These are phyloP conservation scores for Anthopleura sola DNA, from an alignment of 64 coral and sea anemone species.

Conservation along the genomic window DNA sequence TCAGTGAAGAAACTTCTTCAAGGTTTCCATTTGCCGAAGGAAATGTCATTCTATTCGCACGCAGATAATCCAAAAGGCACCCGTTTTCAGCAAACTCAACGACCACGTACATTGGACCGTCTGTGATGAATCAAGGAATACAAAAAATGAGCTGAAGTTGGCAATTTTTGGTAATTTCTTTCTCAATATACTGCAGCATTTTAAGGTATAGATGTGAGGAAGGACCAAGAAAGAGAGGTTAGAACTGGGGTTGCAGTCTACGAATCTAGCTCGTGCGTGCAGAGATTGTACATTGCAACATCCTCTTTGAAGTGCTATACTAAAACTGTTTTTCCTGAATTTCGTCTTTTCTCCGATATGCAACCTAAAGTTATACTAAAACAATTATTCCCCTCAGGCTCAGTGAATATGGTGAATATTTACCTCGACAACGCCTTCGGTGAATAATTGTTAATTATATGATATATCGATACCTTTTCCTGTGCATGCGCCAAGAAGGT, in stretches of 20 bases:
- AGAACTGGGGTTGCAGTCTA: too few species aligned
- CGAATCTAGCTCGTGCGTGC: neutral
- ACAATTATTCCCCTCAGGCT: too few species aligned
- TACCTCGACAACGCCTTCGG: too few species aligned
- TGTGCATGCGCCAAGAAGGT: constrained; percentile 56
- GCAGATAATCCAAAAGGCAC: constrained; percentile 23
- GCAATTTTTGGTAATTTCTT: too few species aligned
- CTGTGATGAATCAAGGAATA: neutral
- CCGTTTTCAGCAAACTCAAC: constrained; percentile 30
- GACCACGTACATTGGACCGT: constrained; percentile 12
- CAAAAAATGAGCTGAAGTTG: neutral
- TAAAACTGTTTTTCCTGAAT: too few species aligned
- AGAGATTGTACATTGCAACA: neutral
- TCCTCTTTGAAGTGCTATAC: too few species aligned
- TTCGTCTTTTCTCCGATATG: too few species aligned
- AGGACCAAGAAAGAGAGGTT: too few species aligned
- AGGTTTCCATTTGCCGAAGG: constrained; percentile 20
- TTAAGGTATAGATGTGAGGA: too few species aligned
- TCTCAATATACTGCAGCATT: too few species aligned
- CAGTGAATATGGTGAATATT: too few species aligned
- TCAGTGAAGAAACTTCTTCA: constrained; percentile 1
- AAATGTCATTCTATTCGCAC: constrained; percentile 1
- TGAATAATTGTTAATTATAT: neutral
- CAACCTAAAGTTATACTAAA: too few species aligned
- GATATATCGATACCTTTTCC: constrained; percentile 9